Conservation (phyloP, 2,113 vertebrate genomes). For the Oryzias melastigma region DNA sequence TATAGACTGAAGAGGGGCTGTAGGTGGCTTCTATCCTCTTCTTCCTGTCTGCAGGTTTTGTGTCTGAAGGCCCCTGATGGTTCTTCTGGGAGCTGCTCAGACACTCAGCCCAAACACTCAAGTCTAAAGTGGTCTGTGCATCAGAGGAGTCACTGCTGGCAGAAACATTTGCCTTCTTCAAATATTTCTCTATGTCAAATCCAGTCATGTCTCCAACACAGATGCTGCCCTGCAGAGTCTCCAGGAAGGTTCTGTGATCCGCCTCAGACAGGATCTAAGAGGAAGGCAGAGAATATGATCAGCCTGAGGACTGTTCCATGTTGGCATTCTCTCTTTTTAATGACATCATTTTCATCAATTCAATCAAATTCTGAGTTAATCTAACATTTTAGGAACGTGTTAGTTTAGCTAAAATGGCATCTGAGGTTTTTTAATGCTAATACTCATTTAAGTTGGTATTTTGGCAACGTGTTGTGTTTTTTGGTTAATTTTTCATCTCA, state of each 20-base stretch:
- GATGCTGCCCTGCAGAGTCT: conserved; percentile 66
- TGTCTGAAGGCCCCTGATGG: neutral
- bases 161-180: conserved; percentile 78
- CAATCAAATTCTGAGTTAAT: too few species aligned
- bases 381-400: too few species aligned
- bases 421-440: too few species aligned
- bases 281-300: neutral
- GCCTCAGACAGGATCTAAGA: conserved; percentile 7
- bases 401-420: too few species aligned
- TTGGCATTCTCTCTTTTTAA: too few species aligned
- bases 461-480: too few species aligned
- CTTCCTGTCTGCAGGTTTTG: conserved; percentile 7
- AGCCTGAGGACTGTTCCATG: too few species aligned
- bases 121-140: conserved; percentile 67
- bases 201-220: conserved; percentile 58
- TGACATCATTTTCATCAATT: too few species aligned
- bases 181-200: conserved; percentile 91
- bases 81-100: conserved; percentile 39
- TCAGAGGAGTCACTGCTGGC: conserved; percentile 69
- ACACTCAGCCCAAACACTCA: conserved; percentile 55
- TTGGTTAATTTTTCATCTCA: too few species aligned
- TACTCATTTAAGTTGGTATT: too few species aligned
- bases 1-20: neutral
- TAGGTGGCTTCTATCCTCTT: neutral
- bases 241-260: conserved; percentile 44